Evolutionary conservation across 2,797 vertebrate genomes (phyloP).

Genomic region (Rhinichthys osculus): DNA sequence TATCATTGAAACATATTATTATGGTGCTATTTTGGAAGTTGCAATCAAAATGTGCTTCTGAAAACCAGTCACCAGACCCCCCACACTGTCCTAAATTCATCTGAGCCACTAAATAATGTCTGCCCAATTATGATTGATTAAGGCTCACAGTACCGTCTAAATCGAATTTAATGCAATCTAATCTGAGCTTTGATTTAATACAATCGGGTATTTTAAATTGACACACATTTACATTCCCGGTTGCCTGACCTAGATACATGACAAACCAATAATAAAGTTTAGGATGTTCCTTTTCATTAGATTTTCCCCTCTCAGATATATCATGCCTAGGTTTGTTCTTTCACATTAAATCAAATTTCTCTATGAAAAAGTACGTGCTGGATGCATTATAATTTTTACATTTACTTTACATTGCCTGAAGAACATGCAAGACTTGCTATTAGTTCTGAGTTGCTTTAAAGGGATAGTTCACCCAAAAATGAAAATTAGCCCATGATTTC

Average conservation of each 20-base stretch:
- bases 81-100: slow-evolving; percentile 8
- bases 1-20: neutral
- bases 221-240: neutral
- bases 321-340: neutral
- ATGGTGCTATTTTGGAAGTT: neutral
- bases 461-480: too few relatives aligned
- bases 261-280: neutral
- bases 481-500: too few relatives aligned
- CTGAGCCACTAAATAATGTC: neutral
- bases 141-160: neutral
- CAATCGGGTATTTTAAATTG: slow-evolving; percentile 16
- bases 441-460: neutral
- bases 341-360: neutral
- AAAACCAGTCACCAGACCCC: slow-evolving; percentile 7
- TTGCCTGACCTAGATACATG: slow-evolving; percentile 21
- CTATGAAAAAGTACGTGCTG: neutral
- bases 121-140: slow-evolving; percentile 9
- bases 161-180: slow-evolving; percentile 7
- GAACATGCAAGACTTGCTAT: neutral
- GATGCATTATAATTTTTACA: neutral
- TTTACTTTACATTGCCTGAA: neutral
- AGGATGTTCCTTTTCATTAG: neutral
- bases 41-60: neutral
- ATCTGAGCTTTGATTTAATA: slow-evolving; percentile 13
- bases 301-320: neutral